Base-by-base conservation (phyloP, 2,797 vertebrate species). In the Ctenochaetus hawaiiensis region DNA sequence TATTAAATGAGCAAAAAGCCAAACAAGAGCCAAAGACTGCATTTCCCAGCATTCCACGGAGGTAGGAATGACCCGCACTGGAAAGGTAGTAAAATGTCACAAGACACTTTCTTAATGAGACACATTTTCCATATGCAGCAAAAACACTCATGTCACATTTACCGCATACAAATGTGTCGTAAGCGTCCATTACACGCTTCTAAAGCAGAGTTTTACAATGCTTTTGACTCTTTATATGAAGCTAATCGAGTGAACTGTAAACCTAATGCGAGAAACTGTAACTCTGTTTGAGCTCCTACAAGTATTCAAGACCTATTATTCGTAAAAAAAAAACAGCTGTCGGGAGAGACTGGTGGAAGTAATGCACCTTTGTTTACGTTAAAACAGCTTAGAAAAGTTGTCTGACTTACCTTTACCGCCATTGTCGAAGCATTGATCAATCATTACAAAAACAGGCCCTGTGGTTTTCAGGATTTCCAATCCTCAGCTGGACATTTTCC, bases 11-110 rank as follows among this genome's bases (percentile, higher is more conserved):
- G 11, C 44, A 20, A n/a, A 49, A n/a, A 66, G 12, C 23, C 23
- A 16, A 0, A 30, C 23, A 20, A 39, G 8, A 5, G 6, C n/a
- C 14, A 16, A 52, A 18, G 30, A 92, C 95, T 94, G 72, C 94
- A 92, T 85, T 78, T 93, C 95, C 95, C 95, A 94, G 76, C 41
- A 91, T 93, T 57, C 95, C 58, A 8, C 58, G 41, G 80, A 22
- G 17, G 49, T 6, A 69, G 80, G 34, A 60, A 83, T 87, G 90
- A 92, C 89, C 94, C 87, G 73, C 69, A 93, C 69, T 91, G 89
- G 87, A 89, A 83, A 91, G 93, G 91, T 92, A 91, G 92, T 94
- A 94, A 96, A 96, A 95, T 96, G 95, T 96, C 95, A 96, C 95
- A 96, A 96, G 95, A 96, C 94, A 87, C 89, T 90, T 88, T 89